Conservation (phyloP, 2,113 vertebrate genomes). For the Protomyctophum bolini region DNA sequence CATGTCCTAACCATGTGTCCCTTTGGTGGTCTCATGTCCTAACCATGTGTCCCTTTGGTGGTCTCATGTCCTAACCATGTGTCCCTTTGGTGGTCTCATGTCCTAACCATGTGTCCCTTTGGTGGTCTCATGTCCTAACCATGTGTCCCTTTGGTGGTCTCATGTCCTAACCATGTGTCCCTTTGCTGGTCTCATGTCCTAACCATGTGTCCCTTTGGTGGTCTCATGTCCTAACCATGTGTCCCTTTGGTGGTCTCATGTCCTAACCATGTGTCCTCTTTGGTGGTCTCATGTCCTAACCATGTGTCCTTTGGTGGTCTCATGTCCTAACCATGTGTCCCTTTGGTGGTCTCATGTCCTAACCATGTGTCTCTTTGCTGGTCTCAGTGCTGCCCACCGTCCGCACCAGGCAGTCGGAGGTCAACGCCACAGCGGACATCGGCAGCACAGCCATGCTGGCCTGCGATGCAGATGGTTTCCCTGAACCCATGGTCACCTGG, state of each 20-base stretch:
- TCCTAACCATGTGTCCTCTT: too few species aligned
- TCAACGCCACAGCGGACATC: conserved; percentile 93
- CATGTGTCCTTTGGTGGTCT: too few species aligned
- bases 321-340: neutral
- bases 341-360: conserved; percentile 44
- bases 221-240: neutral
- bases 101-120: too few species aligned
- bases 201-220: too few species aligned
- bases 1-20: conserved; percentile 48
- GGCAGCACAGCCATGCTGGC: conserved; percentile 84
- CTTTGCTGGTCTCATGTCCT: conserved; percentile 52
- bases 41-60: neutral
- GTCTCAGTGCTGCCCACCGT: conserved; percentile 90
- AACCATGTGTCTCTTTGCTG: neutral
- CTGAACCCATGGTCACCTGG: conserved; percentile 93
- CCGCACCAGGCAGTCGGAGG: conserved; percentile 83
- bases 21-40: neutral
- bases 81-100: too few species aligned
- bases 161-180: conserved; percentile 43
- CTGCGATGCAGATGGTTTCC: conserved; percentile 94
- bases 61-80: neutral
- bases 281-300: too few species aligned
- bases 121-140: neutral
- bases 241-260: too few species aligned
- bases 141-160: conserved; percentile 1